Percentiles rank a stretch among this genome's conserved stretches.
Evolutionary conservation across 2,797 vertebrate species (phyloP).

Genomic region (Acrocephalus scirpaceus): DNA sequence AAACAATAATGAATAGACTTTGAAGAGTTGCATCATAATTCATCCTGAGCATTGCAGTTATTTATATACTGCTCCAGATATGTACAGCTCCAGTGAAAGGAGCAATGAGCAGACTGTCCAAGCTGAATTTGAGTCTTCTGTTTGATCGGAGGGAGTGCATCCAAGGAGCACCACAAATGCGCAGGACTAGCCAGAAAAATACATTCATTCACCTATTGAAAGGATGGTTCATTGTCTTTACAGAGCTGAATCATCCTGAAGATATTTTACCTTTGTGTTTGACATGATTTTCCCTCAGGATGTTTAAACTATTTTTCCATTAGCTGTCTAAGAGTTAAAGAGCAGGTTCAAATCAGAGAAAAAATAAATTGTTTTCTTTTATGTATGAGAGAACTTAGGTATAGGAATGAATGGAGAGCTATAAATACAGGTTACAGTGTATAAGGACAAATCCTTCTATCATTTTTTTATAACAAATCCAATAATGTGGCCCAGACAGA

Average conservation of each 20-base stretch:
- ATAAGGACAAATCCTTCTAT: background rate
- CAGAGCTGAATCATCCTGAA: background rate
- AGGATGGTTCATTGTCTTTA: slow-evolving; percentile 8
- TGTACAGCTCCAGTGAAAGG: background rate
- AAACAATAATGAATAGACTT: slow-evolving; percentile 7
- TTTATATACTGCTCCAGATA: slow-evolving; percentile 52
- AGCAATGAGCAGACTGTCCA: slow-evolving; percentile 17
- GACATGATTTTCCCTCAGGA: background rate
- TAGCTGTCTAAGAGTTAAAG: background rate
- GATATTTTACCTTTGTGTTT: slow-evolving; percentile 43
- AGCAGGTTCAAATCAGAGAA: slow-evolving; percentile 9
- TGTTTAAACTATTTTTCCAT: slow-evolving; percentile 53
- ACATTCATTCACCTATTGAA: slow-evolving; percentile 7
- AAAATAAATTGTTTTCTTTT: slow-evolving; percentile 33
- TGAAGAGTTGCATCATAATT: slow-evolving; percentile 28
- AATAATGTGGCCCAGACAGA: background rate
- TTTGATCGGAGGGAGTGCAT: background rate
- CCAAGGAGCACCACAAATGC: background rate
- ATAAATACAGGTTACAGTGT: background rate
- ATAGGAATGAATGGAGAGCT: background rate
- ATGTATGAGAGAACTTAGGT: background rate
- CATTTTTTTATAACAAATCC: background rate
- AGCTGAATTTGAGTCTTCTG: slow-evolving; percentile 29
- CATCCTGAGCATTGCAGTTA: slow-evolving; percentile 1
- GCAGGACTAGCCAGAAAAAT: background rate